These are phyloP conservation scores for Montipora capitata DNA, from an alignment of 92 coral and sea anemone genomes.

Conservation along the genomic window DNA sequence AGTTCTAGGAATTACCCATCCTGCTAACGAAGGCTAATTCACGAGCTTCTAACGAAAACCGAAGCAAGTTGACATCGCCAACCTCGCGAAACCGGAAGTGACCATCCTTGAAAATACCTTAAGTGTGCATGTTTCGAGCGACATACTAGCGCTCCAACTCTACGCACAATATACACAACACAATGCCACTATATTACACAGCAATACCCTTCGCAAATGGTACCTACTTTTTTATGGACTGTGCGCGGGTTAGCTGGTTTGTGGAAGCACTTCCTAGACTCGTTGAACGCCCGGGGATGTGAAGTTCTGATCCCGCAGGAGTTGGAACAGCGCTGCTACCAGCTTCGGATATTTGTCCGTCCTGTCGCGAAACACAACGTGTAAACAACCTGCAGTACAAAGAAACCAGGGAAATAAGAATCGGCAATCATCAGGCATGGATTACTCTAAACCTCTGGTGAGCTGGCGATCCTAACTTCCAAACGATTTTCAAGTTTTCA, in stretches of 20 bases:
- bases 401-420: not conserved
- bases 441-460: not conserved
- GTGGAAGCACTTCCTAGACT: slow-evolving; percentile 8
- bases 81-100: slow-evolving; percentile 73
- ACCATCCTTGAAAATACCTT: slow-evolving; percentile 33
- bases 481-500: slow-evolving; percentile 56
- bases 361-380: slow-evolving; percentile 49
- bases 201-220: slow-evolving; percentile 3
- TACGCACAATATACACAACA: slow-evolving; percentile 31
- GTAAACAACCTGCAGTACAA: slow-evolving; percentile 38
- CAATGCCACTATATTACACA: slow-evolving; percentile 5
- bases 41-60: not conserved
- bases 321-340: slow-evolving; percentile 42
- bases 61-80: not conserved
- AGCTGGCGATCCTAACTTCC: slow-evolving; percentile 16
- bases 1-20: too few relatives aligned
- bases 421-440: not conserved
- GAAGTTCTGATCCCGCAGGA: slow-evolving; percentile 36
- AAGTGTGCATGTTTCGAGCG: slow-evolving; percentile 2
- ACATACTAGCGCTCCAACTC: slow-evolving; percentile 24
- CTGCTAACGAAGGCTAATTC: not conserved
- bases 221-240: slow-evolving; percentile 82
- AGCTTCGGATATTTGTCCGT: slow-evolving; percentile 51
- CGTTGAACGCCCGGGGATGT: not conserved
- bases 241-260: slow-evolving; percentile 75